phyloP scores from a whole-genome alignment of 2,797 vertebrate genomes.

The Tolypeutes matacus region DNA sequence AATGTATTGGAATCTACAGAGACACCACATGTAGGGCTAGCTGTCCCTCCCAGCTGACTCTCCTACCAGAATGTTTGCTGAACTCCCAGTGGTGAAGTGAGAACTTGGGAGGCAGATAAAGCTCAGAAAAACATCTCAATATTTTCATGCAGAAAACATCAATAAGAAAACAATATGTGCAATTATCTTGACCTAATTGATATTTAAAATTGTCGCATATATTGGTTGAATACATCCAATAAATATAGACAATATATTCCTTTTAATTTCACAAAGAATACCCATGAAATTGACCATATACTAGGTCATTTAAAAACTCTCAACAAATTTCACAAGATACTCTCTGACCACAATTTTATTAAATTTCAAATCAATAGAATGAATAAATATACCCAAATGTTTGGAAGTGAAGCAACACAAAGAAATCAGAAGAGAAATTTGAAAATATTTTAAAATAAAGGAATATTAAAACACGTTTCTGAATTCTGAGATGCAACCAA shows the following conservation, averaged over 20 bases:
- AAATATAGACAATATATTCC: neutral
- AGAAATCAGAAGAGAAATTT: neutral
- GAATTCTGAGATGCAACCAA: neutral
- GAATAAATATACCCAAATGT: neutral
- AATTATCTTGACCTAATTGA: neutral
- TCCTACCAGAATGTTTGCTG: neutral
- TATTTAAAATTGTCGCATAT: neutral
- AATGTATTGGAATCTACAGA: neutral
- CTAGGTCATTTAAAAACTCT: neutral
- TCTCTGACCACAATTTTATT: neutral
- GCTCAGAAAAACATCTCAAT: neutral
- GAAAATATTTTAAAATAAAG: neutral
- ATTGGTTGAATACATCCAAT: neutral
- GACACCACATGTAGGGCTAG: neutral
- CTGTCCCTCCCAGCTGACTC: neutral
- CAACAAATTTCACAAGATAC: neutral
- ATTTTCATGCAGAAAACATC: neutral
- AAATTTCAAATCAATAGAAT: neutral
- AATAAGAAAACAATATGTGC: neutral
- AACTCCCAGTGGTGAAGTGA: accelerated
- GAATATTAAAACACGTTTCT: too few relatives aligned
- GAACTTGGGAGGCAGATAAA: neutral
- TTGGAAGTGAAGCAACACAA: neutral
- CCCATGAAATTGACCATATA: neutral
- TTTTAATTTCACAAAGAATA: neutral